Percentiles rank a stretch among this genome's conserved stretches.
Evolutionary conservation across 2,888 invertebrate genomes (phyloP).

Genomic region (Ennomos fuscantarius): DNA sequence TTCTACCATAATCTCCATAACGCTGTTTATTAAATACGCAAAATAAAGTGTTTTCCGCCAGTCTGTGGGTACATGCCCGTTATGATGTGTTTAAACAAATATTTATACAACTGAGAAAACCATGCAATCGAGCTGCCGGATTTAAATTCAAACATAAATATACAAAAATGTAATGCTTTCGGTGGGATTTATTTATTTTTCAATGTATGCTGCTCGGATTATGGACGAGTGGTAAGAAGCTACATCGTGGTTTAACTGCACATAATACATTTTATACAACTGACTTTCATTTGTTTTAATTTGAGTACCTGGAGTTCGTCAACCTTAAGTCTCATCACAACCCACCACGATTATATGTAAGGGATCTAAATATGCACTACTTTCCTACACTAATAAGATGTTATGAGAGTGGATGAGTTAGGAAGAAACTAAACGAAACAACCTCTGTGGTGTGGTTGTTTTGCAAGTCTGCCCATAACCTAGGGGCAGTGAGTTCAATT

Average conservation of each 20-base stretch:
- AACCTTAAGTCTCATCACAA: no score
- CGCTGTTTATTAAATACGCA: constrained; percentile 13
- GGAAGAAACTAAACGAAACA: no score
- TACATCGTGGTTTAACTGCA: neutral
- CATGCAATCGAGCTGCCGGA: constrained; percentile 25
- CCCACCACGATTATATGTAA: no score
- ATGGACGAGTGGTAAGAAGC: neutral
- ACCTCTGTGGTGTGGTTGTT: no score
- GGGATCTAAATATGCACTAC: no score
- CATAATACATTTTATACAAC: no score
- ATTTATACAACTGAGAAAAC: constrained; percentile 43
- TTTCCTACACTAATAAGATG: no score
- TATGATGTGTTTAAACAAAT: constrained; percentile 48
- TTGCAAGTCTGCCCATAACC: no score
- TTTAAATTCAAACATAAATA: constrained; percentile 35
- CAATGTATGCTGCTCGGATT: constrained; percentile 1
- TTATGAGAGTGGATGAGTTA: no score
- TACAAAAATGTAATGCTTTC: constrained; percentile 29
- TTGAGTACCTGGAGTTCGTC: no score
- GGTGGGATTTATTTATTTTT: constrained; percentile 13
- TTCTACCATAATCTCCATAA: neutral
- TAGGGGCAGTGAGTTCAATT: no score
- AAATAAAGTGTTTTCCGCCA: constrained; percentile 19
- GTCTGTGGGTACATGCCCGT: constrained; percentile 18
- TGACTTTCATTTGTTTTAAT: no score